phyloP scores from a whole-genome alignment of 2,797 vertebrate genomes.

The Melopsittacus undulatus region DNA sequence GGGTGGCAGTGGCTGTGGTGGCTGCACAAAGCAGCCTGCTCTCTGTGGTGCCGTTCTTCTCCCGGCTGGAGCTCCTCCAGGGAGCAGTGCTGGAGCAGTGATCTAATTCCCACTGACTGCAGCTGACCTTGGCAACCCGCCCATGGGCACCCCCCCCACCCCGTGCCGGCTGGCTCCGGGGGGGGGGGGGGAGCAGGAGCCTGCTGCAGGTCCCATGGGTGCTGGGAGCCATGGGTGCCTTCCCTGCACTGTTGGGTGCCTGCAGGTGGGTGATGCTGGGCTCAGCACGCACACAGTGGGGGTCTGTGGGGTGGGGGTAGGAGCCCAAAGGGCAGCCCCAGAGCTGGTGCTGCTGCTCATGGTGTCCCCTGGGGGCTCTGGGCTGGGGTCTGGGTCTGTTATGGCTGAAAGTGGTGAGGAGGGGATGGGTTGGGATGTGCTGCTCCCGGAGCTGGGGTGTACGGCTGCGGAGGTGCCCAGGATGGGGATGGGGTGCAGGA shows the following conservation, averaged over 20 bases:
- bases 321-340: not conserved
- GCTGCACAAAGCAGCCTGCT: not conserved
- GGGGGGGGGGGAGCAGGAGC: not conserved
- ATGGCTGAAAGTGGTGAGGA: accelerated
- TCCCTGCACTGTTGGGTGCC: not conserved
- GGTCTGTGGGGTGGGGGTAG: not conserved
- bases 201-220: not conserved
- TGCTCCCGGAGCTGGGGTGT: not conserved
- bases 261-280: not conserved
- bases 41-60: conserved; percentile 18
- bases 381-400: not conserved
- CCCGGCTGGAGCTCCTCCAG: conserved; percentile 72
- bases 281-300: accelerated
- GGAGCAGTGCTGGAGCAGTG: conserved; percentile 77
- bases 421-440: not conserved
- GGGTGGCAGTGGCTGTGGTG: conserved; percentile 39
- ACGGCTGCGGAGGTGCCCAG: not conserved
- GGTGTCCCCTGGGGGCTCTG: no score
- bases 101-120: conserved; percentile 83
- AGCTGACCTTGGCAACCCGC: conserved; percentile 85
- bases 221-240: not conserved
- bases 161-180: not conserved
- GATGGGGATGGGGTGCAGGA: not conserved
- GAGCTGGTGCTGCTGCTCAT: not conserved
- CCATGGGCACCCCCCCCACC: not conserved